Conservation (phyloP, 1,140 invertebrate genomes). For the Drosophila tani region DNA sequence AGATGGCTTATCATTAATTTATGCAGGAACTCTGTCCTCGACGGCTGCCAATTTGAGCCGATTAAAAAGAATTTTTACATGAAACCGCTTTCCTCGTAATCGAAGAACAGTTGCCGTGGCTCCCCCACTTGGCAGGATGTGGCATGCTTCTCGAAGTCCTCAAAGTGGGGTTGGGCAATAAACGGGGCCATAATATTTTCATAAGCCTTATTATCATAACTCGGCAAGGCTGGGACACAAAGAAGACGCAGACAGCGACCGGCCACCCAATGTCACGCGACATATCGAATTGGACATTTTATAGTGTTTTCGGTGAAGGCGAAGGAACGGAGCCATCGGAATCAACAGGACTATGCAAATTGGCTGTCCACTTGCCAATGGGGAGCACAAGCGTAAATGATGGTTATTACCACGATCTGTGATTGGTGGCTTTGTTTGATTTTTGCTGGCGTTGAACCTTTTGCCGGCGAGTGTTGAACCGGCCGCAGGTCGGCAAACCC, state of each 20-base stretch:
- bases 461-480: constrained; percentile 40
- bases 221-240: not conserved
- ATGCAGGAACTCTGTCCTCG: constrained; percentile 20
- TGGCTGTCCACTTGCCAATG: constrained; percentile 33
- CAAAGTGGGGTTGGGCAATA: constrained; percentile 11
- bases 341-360: constrained; percentile 45
- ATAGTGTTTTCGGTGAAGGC: constrained; percentile 13
- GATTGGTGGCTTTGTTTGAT: constrained; percentile 56
- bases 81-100: constrained; percentile 21
- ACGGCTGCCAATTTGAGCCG: constrained; percentile 49
- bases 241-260: not conserved
- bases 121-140: constrained; percentile 2
- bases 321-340: not conserved
- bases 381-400: constrained; percentile 53
- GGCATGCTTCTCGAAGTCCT: not conserved
- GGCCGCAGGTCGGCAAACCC: constrained; percentile 42
- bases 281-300: constrained; percentile 30
- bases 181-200: constrained; percentile 46
- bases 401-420: constrained; percentile 52
- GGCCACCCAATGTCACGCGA: constrained; percentile 23
- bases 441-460: constrained; percentile 37
- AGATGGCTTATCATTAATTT: constrained; percentile 48
- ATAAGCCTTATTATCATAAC: constrained; percentile 45
- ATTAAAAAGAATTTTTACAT: constrained; percentile 31
- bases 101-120: constrained; percentile 31